These are phyloP conservation scores for Artibeus lituratus DNA, from an alignment of 2,797 vertebrate genomes.

Conservation along the genomic window DNA sequence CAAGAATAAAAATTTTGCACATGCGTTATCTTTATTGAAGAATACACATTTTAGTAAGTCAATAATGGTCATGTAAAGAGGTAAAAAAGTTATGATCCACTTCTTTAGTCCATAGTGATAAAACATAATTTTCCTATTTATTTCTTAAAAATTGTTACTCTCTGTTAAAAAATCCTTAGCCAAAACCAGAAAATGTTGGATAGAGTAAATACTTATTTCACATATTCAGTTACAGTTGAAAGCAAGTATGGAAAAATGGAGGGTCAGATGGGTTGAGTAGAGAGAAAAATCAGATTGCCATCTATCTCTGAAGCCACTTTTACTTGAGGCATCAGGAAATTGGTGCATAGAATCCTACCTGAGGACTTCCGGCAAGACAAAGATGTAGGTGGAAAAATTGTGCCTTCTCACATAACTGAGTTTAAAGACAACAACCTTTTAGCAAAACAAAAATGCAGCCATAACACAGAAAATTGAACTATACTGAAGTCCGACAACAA, in stretches of 20 bases:
- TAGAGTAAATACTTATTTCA: not conserved
- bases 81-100: not conserved
- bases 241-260: not conserved
- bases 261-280: accelerated
- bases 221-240: not conserved
- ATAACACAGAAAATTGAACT: no score
- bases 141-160: not conserved
- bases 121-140: not conserved
- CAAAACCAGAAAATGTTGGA: not conserved
- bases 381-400: no score
- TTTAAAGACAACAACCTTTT: no score
- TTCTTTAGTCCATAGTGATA: not conserved
- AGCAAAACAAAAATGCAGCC: no score
- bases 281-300: not conserved
- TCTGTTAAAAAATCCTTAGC: not conserved
- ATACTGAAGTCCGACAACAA: no score
- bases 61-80: not conserved
- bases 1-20: not conserved
- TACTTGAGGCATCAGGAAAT: not conserved
- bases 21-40: not conserved
- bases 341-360: not conserved
- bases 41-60: not conserved
- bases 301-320: not conserved
- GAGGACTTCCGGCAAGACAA: no score
- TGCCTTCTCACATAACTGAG: no score